Base-by-base conservation (phyloP, 2,888 invertebrate genomes). In the Agonopterix alstromeriana region DNA sequence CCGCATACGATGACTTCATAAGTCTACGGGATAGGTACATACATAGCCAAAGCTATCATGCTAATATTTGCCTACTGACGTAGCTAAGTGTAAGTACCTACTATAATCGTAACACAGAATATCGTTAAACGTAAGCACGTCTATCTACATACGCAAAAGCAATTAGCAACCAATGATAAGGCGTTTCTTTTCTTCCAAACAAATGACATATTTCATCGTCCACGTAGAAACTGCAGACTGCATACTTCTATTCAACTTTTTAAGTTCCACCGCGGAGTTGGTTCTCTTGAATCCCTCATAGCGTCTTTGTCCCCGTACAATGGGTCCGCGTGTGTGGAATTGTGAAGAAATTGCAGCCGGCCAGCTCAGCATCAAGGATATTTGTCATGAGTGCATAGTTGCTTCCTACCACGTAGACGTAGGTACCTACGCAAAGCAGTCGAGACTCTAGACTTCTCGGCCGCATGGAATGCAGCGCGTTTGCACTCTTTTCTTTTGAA, bases 261-360 rank as follows among this genome's bases (percentile, higher is more conserved):
- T 72, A 78, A 84, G 82, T 77, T 82, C 74, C 74, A 56, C 60
- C 71, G 76, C 70, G 67, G 76, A 82, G 75, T 76, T 65, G 67
- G 75, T 69, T 73, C 72, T 68, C 64, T 65, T 63, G 72, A 71
- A 69, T 73, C 68, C 65, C 67, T 72, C 78, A 65, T 73, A 75
- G 75, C 73, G 72, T 67, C 80, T 73, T 87, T 87, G 86, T 87
- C 74, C 73, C 67, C 53, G 55, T 62, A 87, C 86, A 86, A 86
- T 84, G 58, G 82, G 56, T 51, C 59, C 63, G 73, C 75, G 77
- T 81, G 77, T 82, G 80, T 77, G 77, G 77, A 71, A 77, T 73
- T 75, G 78, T 67, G 67, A 61, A 72, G 71, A 77, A 42, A 42
- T 70, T 72, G 71, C 71, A 74, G 40, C 27, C 43, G 8, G 43